Evolutionary conservation across 1,140 invertebrate genomes (phyloP), one percentile per base, ranked within the genome.

Genomic region (Lepidostoma basale): DNA sequence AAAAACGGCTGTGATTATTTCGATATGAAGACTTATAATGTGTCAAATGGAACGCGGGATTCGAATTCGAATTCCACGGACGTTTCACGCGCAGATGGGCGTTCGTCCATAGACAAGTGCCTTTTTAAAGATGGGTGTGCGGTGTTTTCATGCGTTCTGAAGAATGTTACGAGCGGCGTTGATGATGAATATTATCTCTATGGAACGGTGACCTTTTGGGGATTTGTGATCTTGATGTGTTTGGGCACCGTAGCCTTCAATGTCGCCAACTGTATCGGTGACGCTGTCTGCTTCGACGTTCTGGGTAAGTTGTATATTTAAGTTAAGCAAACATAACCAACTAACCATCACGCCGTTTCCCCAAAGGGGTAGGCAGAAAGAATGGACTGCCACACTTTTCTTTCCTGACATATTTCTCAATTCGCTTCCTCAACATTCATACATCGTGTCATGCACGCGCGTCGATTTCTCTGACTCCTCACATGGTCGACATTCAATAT

Each of bases 241-340:
- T 62, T 91, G 1, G 90, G 90, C 26, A 89, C 86, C 1, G 88
- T 92, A 68, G 87, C 88, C 14, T 93, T 89, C 74, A 92, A 92
- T 76, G 89, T 93, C 0, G 84, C 85, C 16, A 92, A 92, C 73
- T 90, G 88, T 58, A 88, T 92, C 23, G 90, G 88, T 30, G 92
- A 93, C 79, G 90, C 91, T 20, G 88, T 92, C 56, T 92, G 91
- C 78, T 93, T 92, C 75, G 91, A 92, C 79, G 81, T 92, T 39
- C 84, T 93, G 40, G 91, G 91, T 88, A 81, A 84, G 77, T 74
- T n/a, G n/a, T n/a, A n/a, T n/a, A n/a, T n/a, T n/a, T n/a, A n/a
- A n/a, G n/a, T n/a, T n/a, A n/a, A n/a, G n/a, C n/a, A n/a, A n/a
- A n/a, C n/a, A n/a, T n/a, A n/a, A n/a, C n/a, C n/a, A n/a, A n/a